Evolutionary conservation across 2,888 invertebrate genomes (phyloP).

Genomic region (Scaptomyza polygonia): DNA sequence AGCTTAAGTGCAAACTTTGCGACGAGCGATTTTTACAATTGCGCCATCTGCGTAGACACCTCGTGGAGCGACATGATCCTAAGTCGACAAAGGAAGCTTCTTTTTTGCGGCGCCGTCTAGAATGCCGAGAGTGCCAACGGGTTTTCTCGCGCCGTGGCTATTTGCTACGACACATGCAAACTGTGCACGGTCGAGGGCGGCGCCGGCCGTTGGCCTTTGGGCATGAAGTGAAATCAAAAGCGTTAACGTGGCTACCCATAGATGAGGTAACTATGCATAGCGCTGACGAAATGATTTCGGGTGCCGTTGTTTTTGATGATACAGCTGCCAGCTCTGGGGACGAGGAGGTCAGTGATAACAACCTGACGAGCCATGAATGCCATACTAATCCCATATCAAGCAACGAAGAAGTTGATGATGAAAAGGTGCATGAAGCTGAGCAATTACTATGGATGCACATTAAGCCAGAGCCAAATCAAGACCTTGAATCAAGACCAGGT

Average conservation of each 20-base stretch:
- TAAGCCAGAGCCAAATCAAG: slow-evolving; percentile 60
- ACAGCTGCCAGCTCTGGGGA: slow-evolving; percentile 26
- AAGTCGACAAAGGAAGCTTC: slow-evolving; percentile 15
- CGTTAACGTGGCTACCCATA: slow-evolving; percentile 23
- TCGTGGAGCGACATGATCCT: slow-evolving; percentile 66
- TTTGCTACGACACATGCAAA: slow-evolving; percentile 85
- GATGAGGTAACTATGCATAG: slow-evolving; percentile 53
- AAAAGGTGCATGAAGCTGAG: slow-evolving; percentile 54
- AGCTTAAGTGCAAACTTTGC: slow-evolving; percentile 84
- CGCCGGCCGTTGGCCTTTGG: slow-evolving; percentile 16
- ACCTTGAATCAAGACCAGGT: slow-evolving; percentile 2
- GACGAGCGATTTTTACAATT: slow-evolving; percentile 84
- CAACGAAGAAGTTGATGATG: slow-evolving; percentile 71
- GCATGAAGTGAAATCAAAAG: slow-evolving; percentile 9
- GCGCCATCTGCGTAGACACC: slow-evolving; percentile 85
- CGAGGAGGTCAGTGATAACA: slow-evolving; percentile 31
- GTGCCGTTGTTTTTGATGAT: slow-evolving; percentile 55
- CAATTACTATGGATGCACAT: slow-evolving; percentile 65
- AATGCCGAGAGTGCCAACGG: slow-evolving; percentile 84
- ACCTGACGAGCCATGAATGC: slow-evolving; percentile 53
- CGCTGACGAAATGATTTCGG: slow-evolving; percentile 62
- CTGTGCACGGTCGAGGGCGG: slow-evolving; percentile 76
- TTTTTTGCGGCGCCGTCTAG: slow-evolving; percentile 45
- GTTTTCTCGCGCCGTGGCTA: slow-evolving; percentile 85
- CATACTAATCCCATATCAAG: slow-evolving; percentile 80